phyloP scores from a whole-genome alignment of 2,888 invertebrate species.

The Beris chalybata region DNA sequence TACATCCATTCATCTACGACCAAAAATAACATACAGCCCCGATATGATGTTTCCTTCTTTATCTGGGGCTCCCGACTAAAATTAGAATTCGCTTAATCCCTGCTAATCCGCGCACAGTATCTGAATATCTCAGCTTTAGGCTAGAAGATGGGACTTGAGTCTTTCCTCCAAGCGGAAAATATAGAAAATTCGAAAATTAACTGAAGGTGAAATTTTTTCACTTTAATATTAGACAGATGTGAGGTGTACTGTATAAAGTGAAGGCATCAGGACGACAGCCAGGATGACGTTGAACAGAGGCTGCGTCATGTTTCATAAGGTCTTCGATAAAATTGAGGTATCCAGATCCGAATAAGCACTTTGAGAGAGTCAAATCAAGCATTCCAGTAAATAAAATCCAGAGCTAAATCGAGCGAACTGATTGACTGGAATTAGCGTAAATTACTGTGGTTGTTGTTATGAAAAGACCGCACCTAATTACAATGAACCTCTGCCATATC shows the following conservation, averaged over 20 bases:
- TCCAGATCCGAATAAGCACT: conserved; percentile 17
- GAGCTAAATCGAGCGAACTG: conserved; percentile 32
- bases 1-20: background rate
- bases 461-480: conserved; percentile 35
- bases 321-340: background rate
- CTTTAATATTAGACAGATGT: conserved; percentile 14
- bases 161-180: background rate
- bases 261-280: background rate
- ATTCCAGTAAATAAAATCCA: conserved; percentile 33
- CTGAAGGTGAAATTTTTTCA: conserved; percentile 25
- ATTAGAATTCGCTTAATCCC: conserved; percentile 46
- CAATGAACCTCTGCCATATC: conserved; percentile 17
- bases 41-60: conserved; percentile 20
- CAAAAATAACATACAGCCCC: conserved; percentile 13
- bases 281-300: conserved; percentile 6
- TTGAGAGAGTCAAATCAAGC: conserved; percentile 28
- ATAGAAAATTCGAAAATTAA: conserved; percentile 13
- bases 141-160: background rate
- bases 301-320: background rate
- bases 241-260: background rate
- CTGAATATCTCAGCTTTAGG: conserved; percentile 19
- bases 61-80: conserved; percentile 28
- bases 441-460: conserved; percentile 25
- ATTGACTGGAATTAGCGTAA: conserved; percentile 33
- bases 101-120: conserved; percentile 47